A percentile compares a stretch with the other conserved stretches of the same genome.
Evolutionary conservation across 2,888 invertebrate species (phyloP).

Genomic region (Orthosia cruda): DNA sequence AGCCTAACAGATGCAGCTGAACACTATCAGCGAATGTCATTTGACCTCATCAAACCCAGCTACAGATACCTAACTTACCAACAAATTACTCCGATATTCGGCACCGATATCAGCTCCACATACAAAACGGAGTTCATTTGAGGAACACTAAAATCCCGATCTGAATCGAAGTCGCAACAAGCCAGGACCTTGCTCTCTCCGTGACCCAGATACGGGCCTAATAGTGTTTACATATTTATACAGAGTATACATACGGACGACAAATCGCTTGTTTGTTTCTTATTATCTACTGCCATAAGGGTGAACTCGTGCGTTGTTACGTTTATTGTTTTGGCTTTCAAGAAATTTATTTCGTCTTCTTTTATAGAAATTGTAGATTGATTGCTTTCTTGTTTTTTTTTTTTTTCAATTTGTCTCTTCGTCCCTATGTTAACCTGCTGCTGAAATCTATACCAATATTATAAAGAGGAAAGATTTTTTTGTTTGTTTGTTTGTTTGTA

Average conservation of each 20-base stretch:
- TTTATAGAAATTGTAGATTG: slow-evolving; percentile 18
- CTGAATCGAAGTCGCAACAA: slow-evolving; percentile 33
- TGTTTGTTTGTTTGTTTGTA: too few relatives aligned
- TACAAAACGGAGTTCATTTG: slow-evolving; percentile 33
- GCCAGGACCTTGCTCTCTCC: slow-evolving; percentile 76
- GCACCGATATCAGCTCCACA: slow-evolving; percentile 5
- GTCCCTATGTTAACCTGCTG: not conserved
- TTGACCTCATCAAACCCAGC: slow-evolving; percentile 23
- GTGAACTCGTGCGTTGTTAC: slow-evolving; percentile 41
- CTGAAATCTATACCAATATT: too few relatives aligned
- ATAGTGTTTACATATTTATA: slow-evolving; percentile 74
- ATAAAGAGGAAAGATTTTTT: too few relatives aligned
- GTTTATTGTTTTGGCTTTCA: slow-evolving; percentile 18
- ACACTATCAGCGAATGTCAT: slow-evolving; percentile 27
- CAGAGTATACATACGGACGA: slow-evolving; percentile 58
- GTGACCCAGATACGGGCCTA: slow-evolving; percentile 78
- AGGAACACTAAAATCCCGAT: slow-evolving; percentile 41
- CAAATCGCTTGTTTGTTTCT: slow-evolving; percentile 70
- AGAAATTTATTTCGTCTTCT: slow-evolving; percentile 22
- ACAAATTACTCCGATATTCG: slow-evolving; percentile 17
- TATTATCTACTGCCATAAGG: slow-evolving; percentile 62
- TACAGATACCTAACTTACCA: slow-evolving; percentile 21
- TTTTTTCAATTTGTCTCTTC: not conserved
- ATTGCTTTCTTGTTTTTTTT: slow-evolving; percentile 1
- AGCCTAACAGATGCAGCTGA: slow-evolving; percentile 17